Percentiles rank a stretch among this genome's conserved stretches.
These are phyloP conservation scores for Dicentrarchus labrax DNA, from an alignment of 2,113 vertebrate genomes.

Conservation along the genomic window DNA sequence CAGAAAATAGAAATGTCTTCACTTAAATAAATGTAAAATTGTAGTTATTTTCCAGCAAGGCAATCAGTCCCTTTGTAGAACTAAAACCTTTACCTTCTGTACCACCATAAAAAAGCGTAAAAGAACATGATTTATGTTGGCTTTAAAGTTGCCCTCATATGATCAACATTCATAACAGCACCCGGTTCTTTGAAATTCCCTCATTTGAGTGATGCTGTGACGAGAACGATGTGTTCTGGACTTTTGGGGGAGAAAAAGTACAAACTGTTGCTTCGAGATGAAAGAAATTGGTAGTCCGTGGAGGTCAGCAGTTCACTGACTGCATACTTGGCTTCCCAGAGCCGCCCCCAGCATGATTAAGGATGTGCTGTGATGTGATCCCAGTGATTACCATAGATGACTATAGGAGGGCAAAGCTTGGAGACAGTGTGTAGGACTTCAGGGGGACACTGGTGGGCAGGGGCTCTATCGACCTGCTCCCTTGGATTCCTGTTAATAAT, in stretches of 20 bases:
- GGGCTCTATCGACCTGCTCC: slow-evolving; percentile 75
- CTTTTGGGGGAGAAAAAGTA: slow-evolving; percentile 40
- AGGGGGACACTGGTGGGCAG: slow-evolving; percentile 75
- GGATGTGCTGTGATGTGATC: slow-evolving; percentile 74
- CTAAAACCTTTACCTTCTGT: neutral
- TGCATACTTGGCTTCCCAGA: slow-evolving; percentile 60
- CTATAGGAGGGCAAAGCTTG: slow-evolving; percentile 62
- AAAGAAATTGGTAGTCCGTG: slow-evolving; percentile 55
- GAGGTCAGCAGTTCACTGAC: slow-evolving; percentile 66
- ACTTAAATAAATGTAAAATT: no score
- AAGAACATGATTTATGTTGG: neutral
- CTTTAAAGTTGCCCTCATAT: neutral
- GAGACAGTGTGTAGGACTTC: slow-evolving; percentile 74
- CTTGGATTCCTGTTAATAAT: slow-evolving; percentile 79
- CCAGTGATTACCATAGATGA: slow-evolving; percentile 76
- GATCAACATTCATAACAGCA: slow-evolving; percentile 9
- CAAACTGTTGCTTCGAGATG: slow-evolving; percentile 59
- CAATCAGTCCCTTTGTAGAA: neutral
- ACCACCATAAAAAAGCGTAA: slow-evolving; percentile 10
- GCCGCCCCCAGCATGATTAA: slow-evolving; percentile 80
- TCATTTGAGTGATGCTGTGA: slow-evolving; percentile 32
- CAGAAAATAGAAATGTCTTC: neutral
- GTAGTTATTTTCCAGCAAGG: neutral
- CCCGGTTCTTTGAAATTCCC: slow-evolving; percentile 9
- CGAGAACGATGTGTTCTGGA: slow-evolving; percentile 13